Base-by-base conservation (phyloP, 2,888 invertebrate species). In the Phengaris arion region DNA sequence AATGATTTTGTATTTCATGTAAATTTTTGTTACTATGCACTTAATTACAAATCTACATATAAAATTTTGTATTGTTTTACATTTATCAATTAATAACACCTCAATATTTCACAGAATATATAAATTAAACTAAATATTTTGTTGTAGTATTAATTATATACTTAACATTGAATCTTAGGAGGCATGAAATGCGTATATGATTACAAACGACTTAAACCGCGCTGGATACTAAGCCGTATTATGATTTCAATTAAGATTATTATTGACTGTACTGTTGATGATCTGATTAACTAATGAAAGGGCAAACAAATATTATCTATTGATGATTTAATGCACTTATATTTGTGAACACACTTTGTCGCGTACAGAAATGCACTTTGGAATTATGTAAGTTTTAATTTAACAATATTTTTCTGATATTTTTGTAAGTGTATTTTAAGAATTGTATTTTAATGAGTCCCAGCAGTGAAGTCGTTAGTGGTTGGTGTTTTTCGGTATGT, bases 201-300 rank as follows among this genome's bases (percentile, higher is more conserved):
- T 69, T 51, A 69, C 46, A 9, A 69, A 8, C 8, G 2, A 46
- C 48, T 48, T 9, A n/a, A 4, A 48, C 9, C n/a, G 10, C 48
- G n/a, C n/a, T 48, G 4, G 48, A 69, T 15, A 15, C 9, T 51
- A 9, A 48, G 9, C 2, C 48, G 0, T 48, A 4, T 15, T 10
- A 8, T 4, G 4, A 46, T 48, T n/a, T 9, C 15, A 15, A 15
- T 69, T 46, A 48, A 46, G 48, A 15, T 51, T 45, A 15, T 48
- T 48, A 48, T 69, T 48, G 48, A 8, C 4, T 46, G 48, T 8
- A 15, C 8, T 15, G n/a, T 46, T 4, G 22, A 15, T 69, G 48
- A 69, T 48, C 69, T 35, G 48, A 46, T 69, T 69, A 48, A 69
- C 69, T 48, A 69, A 69, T 46, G 69, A 48, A 46, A 69, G 69